Base-by-base conservation (phyloP, 1,140 invertebrate genomes). In the Dinothrombium tinctorium region DNA sequence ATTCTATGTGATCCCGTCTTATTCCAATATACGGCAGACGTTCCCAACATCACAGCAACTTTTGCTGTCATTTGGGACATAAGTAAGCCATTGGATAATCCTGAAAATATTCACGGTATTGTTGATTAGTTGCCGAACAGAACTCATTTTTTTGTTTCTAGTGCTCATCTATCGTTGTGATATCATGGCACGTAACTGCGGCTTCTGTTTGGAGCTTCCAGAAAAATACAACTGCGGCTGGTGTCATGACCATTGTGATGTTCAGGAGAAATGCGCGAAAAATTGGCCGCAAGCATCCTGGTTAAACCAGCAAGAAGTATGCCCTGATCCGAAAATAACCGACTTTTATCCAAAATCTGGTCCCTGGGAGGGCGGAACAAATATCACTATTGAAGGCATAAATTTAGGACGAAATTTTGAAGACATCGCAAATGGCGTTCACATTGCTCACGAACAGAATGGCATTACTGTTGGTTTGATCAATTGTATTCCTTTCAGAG, bases 41-140 rank as follows among this genome's bases (percentile, higher is more conserved):
- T 76, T 6, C 76, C 82, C 8, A 89, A 89, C 59, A 81, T 87
- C 46, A 87, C 79, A 4, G 82, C 83, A 22, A 79, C 80, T 2
- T 89, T 89, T 60, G 83, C 81, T 41, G 82, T 90, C 33, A 87
- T 89, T 53, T 90, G 83, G 83, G 83, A 80, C 45, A 81, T 81
- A 4, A 83, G 77, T 0, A 90, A 87, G 54, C 83, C 84, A 4
- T 62, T 90, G 44, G 84, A 90, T 61, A 90, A 90, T 65, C 84
- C 84, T 1, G 75, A 87, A 58, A 81, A 87, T 57, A 82, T 87
- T 53, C 82, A 87, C 59, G 78, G 77, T 65, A 63, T n/a, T n/a
- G n/a, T n/a, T n/a, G n/a, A n/a, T n/a, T n/a, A n/a, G n/a, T n/a
- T n/a, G n/a, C n/a, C n/a, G n/a, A n/a, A n/a, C n/a, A n/a, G n/a